Conservation (phyloP, 2,888 invertebrate genomes). For the Chromoteleia sp. region DNA sequence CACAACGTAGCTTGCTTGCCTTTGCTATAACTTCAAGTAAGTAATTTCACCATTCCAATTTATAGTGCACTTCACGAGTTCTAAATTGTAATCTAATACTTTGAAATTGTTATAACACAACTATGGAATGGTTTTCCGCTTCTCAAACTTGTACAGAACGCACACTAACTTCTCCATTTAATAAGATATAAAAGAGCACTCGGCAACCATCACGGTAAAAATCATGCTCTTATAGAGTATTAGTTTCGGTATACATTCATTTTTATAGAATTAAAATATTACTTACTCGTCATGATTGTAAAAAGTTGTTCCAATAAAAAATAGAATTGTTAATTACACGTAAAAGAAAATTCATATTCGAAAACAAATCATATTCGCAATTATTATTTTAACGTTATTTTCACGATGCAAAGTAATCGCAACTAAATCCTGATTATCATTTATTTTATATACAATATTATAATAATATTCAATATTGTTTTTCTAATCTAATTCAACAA, state of each 20-base stretch:
- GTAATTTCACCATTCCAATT: slow-evolving; percentile 57
- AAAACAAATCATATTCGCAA: no score
- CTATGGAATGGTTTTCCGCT: slow-evolving; percentile 45
- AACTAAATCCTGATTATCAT: no score
- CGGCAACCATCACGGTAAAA: slow-evolving; percentile 7
- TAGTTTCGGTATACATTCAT: neutral
- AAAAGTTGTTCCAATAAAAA: no score
- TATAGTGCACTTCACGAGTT: slow-evolving; percentile 48
- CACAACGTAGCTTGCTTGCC: slow-evolving; percentile 15
- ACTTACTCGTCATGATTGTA: no score
- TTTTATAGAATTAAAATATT: no score
- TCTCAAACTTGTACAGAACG: slow-evolving; percentile 41
- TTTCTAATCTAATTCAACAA: no score
- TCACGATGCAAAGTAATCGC: no score
- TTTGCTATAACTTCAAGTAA: slow-evolving; percentile 29
- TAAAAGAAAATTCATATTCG: no score
- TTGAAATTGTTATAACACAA: slow-evolving; percentile 59
- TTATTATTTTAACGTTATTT: no score
- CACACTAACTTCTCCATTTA: slow-evolving; percentile 45
- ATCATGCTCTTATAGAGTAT: slow-evolving; percentile 9
- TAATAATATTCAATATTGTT: no score
- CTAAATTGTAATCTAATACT: slow-evolving; percentile 60
- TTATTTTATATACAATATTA: no score
- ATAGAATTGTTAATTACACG: no score
- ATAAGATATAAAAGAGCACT: slow-evolving; percentile 45